Conservation (phyloP, 2,888 invertebrate species). For the Drosophila glabriapex region DNA sequence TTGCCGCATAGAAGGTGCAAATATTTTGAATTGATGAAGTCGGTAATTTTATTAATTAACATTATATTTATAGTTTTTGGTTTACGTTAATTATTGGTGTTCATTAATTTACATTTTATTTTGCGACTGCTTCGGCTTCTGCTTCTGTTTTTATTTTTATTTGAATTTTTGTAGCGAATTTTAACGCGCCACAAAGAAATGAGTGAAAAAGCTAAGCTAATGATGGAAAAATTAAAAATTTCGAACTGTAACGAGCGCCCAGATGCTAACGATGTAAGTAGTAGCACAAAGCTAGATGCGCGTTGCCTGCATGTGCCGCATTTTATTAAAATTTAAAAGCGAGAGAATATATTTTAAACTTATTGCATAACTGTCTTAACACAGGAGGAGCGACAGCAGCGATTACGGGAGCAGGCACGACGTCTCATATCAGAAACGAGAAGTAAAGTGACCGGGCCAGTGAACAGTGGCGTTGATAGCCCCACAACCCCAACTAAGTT, state of each 20-base stretch:
- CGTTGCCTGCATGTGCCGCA: conserved; percentile 11
- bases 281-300: conserved; percentile 11
- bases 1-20: neutral
- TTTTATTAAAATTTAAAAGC: neutral
- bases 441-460: conserved; percentile 78
- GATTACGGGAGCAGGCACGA: conserved; percentile 94
- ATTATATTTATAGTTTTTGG: conserved; percentile 5
- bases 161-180: conserved; percentile 83
- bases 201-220: conserved; percentile 85
- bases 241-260: conserved; percentile 78
- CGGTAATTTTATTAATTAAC: neutral
- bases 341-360: neutral
- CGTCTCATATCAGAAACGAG: conserved; percentile 95
- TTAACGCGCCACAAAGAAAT: conserved; percentile 85
- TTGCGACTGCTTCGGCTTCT: conserved; percentile 61
- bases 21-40: neutral
- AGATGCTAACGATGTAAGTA: conserved; percentile 84
- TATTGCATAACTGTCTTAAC: conserved; percentile 10
- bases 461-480: conserved; percentile 68
- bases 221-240: conserved; percentile 85
- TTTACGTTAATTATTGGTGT: conserved; percentile 33
- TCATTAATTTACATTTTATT: conserved; percentile 47
- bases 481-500: conserved; percentile 84
- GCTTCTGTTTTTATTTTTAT: conserved; percentile 61
- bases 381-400: conserved; percentile 93